A percentile compares a stretch with the other conserved stretches of the same genome.
These are phyloP conservation scores for Polymixis flavicincta DNA, from an alignment of 2,888 invertebrate genomes.

Conservation along the genomic window DNA sequence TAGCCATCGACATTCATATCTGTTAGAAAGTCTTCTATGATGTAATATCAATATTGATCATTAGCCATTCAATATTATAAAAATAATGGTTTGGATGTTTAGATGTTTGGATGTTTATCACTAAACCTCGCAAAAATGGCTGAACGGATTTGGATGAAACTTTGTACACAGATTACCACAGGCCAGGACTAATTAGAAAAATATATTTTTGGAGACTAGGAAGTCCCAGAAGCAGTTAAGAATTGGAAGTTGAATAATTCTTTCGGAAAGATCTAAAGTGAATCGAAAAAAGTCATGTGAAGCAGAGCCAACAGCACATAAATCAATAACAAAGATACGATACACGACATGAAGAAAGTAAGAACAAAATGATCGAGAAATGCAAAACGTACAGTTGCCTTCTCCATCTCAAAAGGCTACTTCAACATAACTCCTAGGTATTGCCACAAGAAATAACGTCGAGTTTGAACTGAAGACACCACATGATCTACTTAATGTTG, in stretches of 20 bases:
- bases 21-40: not conserved
- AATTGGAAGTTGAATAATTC: too few relatives aligned
- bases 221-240: too few relatives aligned
- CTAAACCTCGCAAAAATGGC: too few relatives aligned
- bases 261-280: too few relatives aligned
- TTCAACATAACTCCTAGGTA: conserved; percentile 11
- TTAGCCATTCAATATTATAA: not conserved
- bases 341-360: not conserved
- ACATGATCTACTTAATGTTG: conserved; percentile 71
- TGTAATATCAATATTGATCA: not conserved
- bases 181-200: not conserved
- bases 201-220: too few relatives aligned
- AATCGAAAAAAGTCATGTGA: too few relatives aligned
- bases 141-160: too few relatives aligned
- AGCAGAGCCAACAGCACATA: too few relatives aligned
- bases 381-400: conserved; percentile 1
- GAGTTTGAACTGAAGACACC: conserved; percentile 62
- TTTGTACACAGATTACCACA: too few relatives aligned
- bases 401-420: conserved; percentile 27
- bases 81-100: too few relatives aligned
- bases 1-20: not conserved
- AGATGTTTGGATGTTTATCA: too few relatives aligned
- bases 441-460: conserved; percentile 62
- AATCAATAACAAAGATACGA: not conserved
- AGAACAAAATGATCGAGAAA: not conserved